phyloP scores from a whole-genome alignment of 2,797 vertebrate genomes.

The Heteromormyrus szaboi region DNA sequence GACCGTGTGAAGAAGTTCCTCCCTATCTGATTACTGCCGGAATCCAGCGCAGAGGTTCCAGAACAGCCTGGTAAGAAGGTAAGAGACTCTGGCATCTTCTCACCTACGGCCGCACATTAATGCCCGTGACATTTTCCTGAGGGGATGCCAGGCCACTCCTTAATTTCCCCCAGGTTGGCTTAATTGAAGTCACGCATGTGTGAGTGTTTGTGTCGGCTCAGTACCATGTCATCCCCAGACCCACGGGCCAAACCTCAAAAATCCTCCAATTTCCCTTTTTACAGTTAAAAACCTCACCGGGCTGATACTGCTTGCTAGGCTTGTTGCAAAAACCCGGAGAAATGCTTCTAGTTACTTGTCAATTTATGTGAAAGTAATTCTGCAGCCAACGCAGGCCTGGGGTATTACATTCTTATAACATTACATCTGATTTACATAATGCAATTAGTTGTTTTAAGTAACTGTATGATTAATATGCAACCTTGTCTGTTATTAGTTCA shows the following conservation, averaged over 20 bases:
- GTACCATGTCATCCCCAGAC: neutral
- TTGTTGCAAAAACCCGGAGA: neutral
- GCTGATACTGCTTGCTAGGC: neutral
- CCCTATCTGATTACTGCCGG: constrained; percentile 43
- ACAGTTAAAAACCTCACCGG: neutral
- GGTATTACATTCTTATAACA: constrained; percentile 12
- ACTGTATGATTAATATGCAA: constrained; percentile 9
- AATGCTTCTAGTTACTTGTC: neutral
- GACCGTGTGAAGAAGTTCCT: constrained; percentile 39
- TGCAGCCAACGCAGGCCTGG: neutral
- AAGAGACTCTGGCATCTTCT: constrained; percentile 23
- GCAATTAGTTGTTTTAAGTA: constrained; percentile 9
- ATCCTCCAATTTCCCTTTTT: neutral
- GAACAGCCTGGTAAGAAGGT: constrained; percentile 22
- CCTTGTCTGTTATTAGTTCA: constrained; percentile 12
- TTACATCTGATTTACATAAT: constrained; percentile 14
- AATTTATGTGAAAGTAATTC: constrained; percentile 15
- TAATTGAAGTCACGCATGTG: constrained; percentile 33
- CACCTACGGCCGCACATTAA: constrained; percentile 32
- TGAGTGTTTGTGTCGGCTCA: neutral
- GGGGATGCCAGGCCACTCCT: constrained; percentile 26
- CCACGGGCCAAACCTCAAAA: neutral
- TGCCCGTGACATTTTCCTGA: constrained; percentile 36
- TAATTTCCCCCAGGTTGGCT: constrained; percentile 31
- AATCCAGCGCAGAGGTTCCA: constrained; percentile 33